phyloP scores from a whole-genome alignment of 2,888 invertebrate species.

The Chaetoderma sp. region DNA sequence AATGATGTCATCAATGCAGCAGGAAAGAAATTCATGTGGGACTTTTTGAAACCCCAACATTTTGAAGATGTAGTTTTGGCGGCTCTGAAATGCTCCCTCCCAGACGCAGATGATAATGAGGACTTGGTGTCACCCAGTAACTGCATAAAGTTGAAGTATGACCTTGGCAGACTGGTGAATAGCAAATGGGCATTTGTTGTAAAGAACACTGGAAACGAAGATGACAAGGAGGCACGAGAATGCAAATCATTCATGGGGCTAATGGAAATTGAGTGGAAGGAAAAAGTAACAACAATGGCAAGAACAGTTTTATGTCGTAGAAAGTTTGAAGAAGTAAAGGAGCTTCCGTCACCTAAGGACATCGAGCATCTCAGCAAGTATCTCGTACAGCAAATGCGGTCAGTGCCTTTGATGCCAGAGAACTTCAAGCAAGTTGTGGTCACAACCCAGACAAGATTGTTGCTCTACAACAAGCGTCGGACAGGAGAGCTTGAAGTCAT shows the following conservation, averaged over 20 bases:
- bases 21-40: slow-evolving; percentile 3
- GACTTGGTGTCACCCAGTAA: slow-evolving; percentile 22
- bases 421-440: no score
- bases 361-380: slow-evolving; percentile 2
- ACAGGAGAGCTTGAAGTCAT: slow-evolving; percentile 24
- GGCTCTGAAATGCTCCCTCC: slow-evolving; percentile 8
- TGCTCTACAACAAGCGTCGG: slow-evolving; percentile 24
- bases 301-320: no score
- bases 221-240: not conserved
- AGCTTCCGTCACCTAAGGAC: slow-evolving; percentile 15
- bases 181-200: slow-evolving; percentile 20
- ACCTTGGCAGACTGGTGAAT: slow-evolving; percentile 16
- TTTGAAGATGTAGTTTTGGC: slow-evolving; percentile 31
- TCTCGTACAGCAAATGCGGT: not conserved
- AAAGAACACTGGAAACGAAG: slow-evolving; percentile 3
- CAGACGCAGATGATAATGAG: slow-evolving; percentile 31
- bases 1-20: not conserved
- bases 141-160: slow-evolving; percentile 24
- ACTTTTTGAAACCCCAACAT: slow-evolving; percentile 15
- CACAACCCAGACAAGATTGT: slow-evolving; percentile 22
- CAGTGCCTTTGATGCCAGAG: not conserved
- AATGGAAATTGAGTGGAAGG: slow-evolving; percentile 1
- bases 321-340: not conserved
- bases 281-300: no score
- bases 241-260: not conserved